Base-by-base conservation (phyloP, 1,140 invertebrate species). In the Hycleus phaleratus region DNA sequence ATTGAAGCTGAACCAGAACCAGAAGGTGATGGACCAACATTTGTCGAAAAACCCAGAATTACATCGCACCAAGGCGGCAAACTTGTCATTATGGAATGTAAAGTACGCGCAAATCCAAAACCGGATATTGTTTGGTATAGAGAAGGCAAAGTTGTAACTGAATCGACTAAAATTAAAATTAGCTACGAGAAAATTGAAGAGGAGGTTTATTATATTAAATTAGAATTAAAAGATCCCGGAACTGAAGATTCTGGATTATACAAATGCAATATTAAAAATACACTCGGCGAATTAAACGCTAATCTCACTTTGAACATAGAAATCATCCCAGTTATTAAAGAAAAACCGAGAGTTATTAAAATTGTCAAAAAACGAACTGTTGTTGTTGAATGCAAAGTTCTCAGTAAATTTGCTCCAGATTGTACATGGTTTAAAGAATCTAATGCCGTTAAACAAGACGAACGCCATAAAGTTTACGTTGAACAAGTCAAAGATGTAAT, bases 261-360 rank as follows among this genome's bases (percentile, higher is more conserved):
- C 78, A 98, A 98, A 76, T 97, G 95, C 73, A 95, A 95, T 69
- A 94, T 98, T 59, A 97, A 96, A 75, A 98, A 98, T 76, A 80
- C 85, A 62, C 83, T 91, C 70, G 97, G 97, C 62, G 95, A 98
- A 82, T 82, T 95, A 45, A 97, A 96, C 75, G 93, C 94, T 39
- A 97, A 97, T 77, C 80, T 97, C 43, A 95, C 94, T 56, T 81
- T 99, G 56, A 98, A 98, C 77, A 94, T 98, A 77, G 93, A 97
- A 87, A 95, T 95, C 79, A 88, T 93, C 75, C 93, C 93, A 68
- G 91, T 94, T 63, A 93, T 95, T 64, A 93, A 90, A 76, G 90
- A 93, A 73, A 90, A 88, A 68, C 93, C 93, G 42, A 92, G 87
- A 75, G 85, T 94, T 45, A 86, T 94, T 62, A 90, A 89, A 70